A percentile compares a stretch with the other conserved stretches of the same genome.
Evolutionary conservation across 2,888 invertebrate species (phyloP).

Genomic region (Lissocephala sabroskyi): DNA sequence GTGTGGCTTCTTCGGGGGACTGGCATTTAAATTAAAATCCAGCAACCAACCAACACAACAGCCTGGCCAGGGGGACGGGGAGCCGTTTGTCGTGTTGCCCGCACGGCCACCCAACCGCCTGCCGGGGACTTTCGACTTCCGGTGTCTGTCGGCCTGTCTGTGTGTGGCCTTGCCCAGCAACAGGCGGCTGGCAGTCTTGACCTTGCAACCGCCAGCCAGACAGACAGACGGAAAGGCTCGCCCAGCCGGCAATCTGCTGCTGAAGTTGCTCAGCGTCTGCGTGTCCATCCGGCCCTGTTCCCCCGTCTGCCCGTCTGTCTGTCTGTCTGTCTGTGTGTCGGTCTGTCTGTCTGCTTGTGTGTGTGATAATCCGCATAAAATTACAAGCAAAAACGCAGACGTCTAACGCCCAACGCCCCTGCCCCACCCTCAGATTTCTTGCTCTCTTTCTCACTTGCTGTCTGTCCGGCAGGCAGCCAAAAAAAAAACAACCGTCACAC

Average conservation of each 20-base stretch:
- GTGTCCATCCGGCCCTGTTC: constrained; percentile 51
- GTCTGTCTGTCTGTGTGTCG: constrained; percentile 6
- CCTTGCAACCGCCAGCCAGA: constrained; percentile 33
- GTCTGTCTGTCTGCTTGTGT: constrained; percentile 11
- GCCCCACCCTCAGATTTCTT: no score
- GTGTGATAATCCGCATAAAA: constrained; percentile 68
- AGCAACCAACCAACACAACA: no score
- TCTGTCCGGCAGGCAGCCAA: no score
- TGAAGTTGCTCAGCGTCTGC: constrained; percentile 34
- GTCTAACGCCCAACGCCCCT: constrained; percentile 22
- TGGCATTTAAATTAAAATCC: constrained; percentile 42
- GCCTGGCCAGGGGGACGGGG: no score
- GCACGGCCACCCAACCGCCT: not conserved
- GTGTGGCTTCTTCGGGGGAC: not conserved
- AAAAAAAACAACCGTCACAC: constrained; percentile 14
- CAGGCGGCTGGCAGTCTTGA: no score
- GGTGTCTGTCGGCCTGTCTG: constrained; percentile 12
- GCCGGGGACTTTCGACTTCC: constrained; percentile 55
- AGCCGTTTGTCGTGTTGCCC: no score
- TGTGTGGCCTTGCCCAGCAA: constrained; percentile 8
- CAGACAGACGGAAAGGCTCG: no score
- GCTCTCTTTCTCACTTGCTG: no score
- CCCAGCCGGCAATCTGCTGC: constrained; percentile 12
- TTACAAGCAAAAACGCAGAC: constrained; percentile 62
- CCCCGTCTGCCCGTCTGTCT: constrained; percentile 25